phyloP scores from a whole-genome alignment of 1,140 invertebrate species.

The Musca vetustissima region DNA sequence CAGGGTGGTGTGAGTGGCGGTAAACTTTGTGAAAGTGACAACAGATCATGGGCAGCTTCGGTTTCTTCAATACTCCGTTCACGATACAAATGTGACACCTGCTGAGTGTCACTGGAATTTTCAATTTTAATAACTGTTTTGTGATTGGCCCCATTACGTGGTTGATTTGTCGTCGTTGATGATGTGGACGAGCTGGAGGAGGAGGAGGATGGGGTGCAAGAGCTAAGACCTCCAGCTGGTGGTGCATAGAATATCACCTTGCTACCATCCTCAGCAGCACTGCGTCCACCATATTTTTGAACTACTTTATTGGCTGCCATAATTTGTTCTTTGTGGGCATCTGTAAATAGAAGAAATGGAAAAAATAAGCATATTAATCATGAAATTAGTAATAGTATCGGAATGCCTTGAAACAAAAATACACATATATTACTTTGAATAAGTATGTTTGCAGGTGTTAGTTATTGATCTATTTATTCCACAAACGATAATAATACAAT shows the following conservation, averaged over 20 bases:
- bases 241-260: conserved; percentile 54
- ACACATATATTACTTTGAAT: too few relatives aligned
- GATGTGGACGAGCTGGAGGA: not conserved
- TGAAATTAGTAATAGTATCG: too few relatives aligned
- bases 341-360: too few relatives aligned
- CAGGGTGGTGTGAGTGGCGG: conserved; percentile 72
- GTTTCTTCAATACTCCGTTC: conserved; percentile 75
- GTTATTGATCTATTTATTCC: too few relatives aligned
- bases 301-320: too few relatives aligned
- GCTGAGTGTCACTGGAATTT: conserved; percentile 46
- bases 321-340: too few relatives aligned
- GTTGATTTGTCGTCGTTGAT: conserved; percentile 22
- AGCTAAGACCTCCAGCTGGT: conserved; percentile 38
- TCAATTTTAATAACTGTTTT: conserved; percentile 1
- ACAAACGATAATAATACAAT: too few relatives aligned
- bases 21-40: conserved; percentile 77
- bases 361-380: too few relatives aligned
- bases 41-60: conserved; percentile 81
- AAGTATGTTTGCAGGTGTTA: too few relatives aligned
- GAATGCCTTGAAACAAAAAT: too few relatives aligned
- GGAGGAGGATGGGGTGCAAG: not conserved
- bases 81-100: conserved; percentile 56
- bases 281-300: conserved; percentile 15
- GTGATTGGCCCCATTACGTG: conserved; percentile 31
- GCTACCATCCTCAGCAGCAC: conserved; percentile 33